These are phyloP conservation scores for Leistus spinibarbis DNA, from an alignment of 2,888 invertebrate genomes.

Conservation along the genomic window DNA sequence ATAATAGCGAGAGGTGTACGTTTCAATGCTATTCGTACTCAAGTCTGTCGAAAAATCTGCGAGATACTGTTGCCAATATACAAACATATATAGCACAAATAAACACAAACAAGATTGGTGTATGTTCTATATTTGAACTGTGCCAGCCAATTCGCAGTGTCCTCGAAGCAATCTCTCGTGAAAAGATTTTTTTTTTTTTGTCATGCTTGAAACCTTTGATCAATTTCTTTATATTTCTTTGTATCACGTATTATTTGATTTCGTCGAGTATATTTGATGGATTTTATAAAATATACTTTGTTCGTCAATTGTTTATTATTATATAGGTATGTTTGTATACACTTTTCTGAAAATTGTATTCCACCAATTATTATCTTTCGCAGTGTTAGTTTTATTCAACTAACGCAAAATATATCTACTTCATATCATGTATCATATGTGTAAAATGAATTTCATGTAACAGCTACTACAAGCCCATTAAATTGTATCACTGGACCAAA, in stretches of 20 bases:
- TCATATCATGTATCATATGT: not conserved
- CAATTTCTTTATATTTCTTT: no score
- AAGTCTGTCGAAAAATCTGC: not conserved
- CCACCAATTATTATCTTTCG: no score
- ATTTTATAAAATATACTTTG: no score
- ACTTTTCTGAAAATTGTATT: not conserved
- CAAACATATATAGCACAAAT: not conserved
- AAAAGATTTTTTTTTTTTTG: not conserved
- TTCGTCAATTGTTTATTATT: no score
- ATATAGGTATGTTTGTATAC: no score
- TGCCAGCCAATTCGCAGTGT: not conserved
- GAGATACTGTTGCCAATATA: not conserved
- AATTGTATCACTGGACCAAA: constrained; percentile 12
- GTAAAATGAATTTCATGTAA: constrained; percentile 21
- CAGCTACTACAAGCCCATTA: constrained; percentile 5
- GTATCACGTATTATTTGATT: no score
- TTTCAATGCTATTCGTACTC: no score
- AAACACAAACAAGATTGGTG: not conserved
- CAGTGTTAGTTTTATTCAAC: not conserved
- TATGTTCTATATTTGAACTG: not conserved
- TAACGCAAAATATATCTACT: not conserved
- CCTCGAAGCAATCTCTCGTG: not conserved
- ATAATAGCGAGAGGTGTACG: not conserved
- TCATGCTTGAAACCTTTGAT: no score
- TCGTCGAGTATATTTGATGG: no score